Conservation (phyloP, 2,113 vertebrate species). For the Ovis aries region DNA sequence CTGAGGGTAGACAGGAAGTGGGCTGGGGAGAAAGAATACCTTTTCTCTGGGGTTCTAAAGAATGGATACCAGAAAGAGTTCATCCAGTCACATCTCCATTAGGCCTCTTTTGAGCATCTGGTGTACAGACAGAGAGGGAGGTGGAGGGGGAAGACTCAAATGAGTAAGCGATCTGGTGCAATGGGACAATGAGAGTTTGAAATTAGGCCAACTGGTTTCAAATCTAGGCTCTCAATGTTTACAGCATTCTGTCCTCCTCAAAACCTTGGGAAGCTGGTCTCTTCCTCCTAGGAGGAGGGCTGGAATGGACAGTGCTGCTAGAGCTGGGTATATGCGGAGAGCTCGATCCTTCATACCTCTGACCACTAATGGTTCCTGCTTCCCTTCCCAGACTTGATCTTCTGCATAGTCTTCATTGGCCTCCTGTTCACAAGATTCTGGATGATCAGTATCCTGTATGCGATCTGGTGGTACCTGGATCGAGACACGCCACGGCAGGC, state of each 20-base stretch:
- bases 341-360: background rate
- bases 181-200: rapidly evolving
- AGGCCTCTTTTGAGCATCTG: background rate
- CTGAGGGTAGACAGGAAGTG: background rate
- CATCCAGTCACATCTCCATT: background rate
- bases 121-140: background rate
- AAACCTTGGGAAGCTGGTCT: background rate
- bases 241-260: background rate
- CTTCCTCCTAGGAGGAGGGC: background rate
- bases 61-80: background rate
- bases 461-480: slow-evolving; percentile 88
- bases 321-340: rapidly evolving
- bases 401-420: slow-evolving; percentile 77
- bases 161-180: background rate
- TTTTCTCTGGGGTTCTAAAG: background rate
- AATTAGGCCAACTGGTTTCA: background rate
- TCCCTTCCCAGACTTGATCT: slow-evolving; percentile 81
- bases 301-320: rapidly evolving
- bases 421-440: slow-evolving; percentile 93
- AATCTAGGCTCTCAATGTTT: background rate
- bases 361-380: background rate
- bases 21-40: background rate
- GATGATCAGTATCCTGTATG: slow-evolving; percentile 88
- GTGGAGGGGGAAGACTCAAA: background rate
- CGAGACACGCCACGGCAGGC: slow-evolving; percentile 85